Base-by-base conservation (phyloP, 2,113 vertebrate genomes). In the Oplegnathus fasciatus region DNA sequence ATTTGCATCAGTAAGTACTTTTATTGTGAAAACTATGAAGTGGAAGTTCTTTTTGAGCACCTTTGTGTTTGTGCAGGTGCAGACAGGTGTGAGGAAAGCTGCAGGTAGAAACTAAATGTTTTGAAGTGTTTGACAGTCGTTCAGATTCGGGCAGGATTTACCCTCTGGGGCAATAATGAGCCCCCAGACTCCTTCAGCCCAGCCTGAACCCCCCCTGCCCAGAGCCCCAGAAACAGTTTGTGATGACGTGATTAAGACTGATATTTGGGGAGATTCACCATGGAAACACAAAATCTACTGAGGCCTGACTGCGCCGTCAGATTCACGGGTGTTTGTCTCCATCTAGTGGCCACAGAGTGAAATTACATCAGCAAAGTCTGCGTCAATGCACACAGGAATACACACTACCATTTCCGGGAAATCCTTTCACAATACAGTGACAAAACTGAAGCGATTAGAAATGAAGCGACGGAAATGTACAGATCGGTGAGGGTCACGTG, bases 291-390 rank as follows among this genome's bases (percentile, higher is more conserved):
- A 44, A 18, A 28, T 4, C 6, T 46, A 4, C 11, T 66, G 2
- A 24, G 3, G 5, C 14, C 8, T 64, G 61, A 40, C 20, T 37
- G 22, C 10, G 8, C 61, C 9, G 4, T 44, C 24, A 9, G 10
- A 52, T 22, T 34, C 8, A n/a, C 2, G 6, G 1, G 18, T 22
- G 9, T 75, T 24, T 75, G 7, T 3, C 20, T 26, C 57, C 73
- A 2, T 34, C 75, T 1, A 1, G 75, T 62, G 85, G 68, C 1
- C 18, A 28, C 0, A 5, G 2, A n/a, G 6, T 9, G 1, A 24
- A 72, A 61, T 22, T 20, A 28, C 22, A 65, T 80, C 0, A 14
- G 0, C 65, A 13, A 64, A 37, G 0, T 0, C 0, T 1, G 11
- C 10, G 28, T 65, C 22, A 55, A 32, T 6, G 26, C 15, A 14